phyloP scores from a whole-genome alignment of 2,888 invertebrate species.

The Orthosia incerta region DNA sequence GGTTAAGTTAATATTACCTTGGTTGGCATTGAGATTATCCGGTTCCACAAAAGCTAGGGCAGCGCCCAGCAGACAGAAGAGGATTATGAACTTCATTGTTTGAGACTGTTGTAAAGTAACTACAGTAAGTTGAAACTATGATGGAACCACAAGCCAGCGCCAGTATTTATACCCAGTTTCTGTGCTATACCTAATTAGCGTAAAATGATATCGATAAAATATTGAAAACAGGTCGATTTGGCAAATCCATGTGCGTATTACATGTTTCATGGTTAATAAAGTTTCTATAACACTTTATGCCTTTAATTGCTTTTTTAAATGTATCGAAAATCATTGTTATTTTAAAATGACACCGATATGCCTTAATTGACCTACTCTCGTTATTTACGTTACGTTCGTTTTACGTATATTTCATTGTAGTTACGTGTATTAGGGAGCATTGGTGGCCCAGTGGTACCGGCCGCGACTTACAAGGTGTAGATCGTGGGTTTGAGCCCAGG shows the following conservation, averaged over 20 bases:
- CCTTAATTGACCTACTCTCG: neutral
- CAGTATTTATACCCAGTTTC: slow-evolving; percentile 2
- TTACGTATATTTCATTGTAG: too few species aligned
- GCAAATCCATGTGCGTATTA: neutral
- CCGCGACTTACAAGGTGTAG: too few species aligned
- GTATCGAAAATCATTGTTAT: neutral
- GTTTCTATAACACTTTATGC: too few species aligned
- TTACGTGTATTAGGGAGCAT: too few species aligned
- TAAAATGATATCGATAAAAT: neutral
- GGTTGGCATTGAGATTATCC: neutral
- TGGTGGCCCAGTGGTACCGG: too few species aligned
- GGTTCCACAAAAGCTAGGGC: neutral
- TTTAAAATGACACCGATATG: neutral
- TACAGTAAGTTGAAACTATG: neutral
- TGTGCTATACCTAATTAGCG: neutral
- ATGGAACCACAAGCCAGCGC: neutral
- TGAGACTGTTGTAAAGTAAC: neutral
- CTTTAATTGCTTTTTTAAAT: neutral
- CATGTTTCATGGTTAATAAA: too few species aligned
- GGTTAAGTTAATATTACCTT: neutral
- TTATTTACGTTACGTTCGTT: too few species aligned
- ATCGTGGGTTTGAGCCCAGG: too few species aligned
- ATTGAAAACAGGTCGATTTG: slow-evolving; percentile 16
- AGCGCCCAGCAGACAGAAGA: slow-evolving; percentile 1
- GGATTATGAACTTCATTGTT: slow-evolving; percentile 16